Base-by-base conservation (phyloP, 2,888 invertebrate species). In the Heliconius cydno region DNA sequence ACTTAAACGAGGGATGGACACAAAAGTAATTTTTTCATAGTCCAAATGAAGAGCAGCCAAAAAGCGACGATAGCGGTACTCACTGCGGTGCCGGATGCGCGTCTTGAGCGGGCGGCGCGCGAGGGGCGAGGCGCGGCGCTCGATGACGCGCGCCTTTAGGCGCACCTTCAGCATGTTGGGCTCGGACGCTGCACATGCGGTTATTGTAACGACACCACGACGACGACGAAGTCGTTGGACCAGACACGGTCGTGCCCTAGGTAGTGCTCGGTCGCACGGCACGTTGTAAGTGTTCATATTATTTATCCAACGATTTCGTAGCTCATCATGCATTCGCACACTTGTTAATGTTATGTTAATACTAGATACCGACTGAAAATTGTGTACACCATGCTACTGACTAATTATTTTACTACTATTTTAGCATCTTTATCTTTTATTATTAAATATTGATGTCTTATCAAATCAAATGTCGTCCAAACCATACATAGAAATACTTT, bases 151-250 rank as follows among this genome's bases (percentile, higher is more conserved):
- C 96, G 98, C 98, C 96, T 98, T 98, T 92, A 98, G 96, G 86
- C 98, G 97, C 95, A 98, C 97, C 96, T 98, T 98, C 96, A 98
- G 96, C 95, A 99, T 97, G 96, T 99, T 99, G 88, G 99, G 98
- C 96, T 99, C 99, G 95, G 99, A 99, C 92, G 98, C 98, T 98
- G 92, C 89, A 80, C 93, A 91, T 92, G 92, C 92, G 83, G 85
- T 86, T 84, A 85, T 74, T 83, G 72, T 82, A 80, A 72, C 78
- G 75, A 79, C 66, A 79, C 63, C 82, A 41, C 76, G n/a, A 78
- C 30, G 38, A 57, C 71, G 15, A 46, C 73, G 74, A 76, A 70
- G 60, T 67, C 63, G 57, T 73, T 13, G 72, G 57, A 73, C n/a
- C 28, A 1, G n/a, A 30, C 34, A 1, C 22, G 34, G 30, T 22